These are phyloP conservation scores for Orchestia grillus DNA, from an alignment of 1,140 invertebrate species.

Conservation along the genomic window DNA sequence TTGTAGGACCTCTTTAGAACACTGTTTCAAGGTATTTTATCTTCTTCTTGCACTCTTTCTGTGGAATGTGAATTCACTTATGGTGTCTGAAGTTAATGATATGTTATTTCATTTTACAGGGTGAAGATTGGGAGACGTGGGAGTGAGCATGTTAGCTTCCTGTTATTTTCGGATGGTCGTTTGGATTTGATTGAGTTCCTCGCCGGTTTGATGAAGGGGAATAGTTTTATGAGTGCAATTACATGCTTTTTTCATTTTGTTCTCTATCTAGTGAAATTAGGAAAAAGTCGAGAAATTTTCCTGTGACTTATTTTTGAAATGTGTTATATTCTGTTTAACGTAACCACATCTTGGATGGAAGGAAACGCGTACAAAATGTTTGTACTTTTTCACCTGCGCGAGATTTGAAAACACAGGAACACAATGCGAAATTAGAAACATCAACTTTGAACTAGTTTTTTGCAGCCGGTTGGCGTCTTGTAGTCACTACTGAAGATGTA, in stretches of 20 bases:
- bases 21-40: not conserved
- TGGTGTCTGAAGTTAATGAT: not conserved
- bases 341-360: not conserved
- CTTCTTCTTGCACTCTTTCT: not conserved
- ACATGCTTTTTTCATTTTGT: not conserved
- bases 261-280: not conserved
- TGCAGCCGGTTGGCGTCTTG: not conserved
- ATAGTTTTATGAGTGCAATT: not conserved
- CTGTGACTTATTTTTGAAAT: not conserved
- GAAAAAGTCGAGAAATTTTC: not conserved
- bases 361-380: not conserved
- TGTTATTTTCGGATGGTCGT: not conserved
- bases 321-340: not conserved
- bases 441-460: not conserved
- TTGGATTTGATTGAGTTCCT: not conserved
- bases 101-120: constrained; percentile 1
- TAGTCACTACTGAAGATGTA: not conserved
- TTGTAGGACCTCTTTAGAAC: not conserved
- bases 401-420: not conserved
- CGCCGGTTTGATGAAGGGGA: not conserved
- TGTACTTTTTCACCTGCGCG: not conserved
- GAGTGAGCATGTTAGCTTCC: not conserved
- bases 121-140: constrained; percentile 52
- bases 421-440: not conserved
- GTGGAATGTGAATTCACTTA: not conserved